Conservation (phyloP, 2,113 vertebrate species). For the Motacilla alba region DNA sequence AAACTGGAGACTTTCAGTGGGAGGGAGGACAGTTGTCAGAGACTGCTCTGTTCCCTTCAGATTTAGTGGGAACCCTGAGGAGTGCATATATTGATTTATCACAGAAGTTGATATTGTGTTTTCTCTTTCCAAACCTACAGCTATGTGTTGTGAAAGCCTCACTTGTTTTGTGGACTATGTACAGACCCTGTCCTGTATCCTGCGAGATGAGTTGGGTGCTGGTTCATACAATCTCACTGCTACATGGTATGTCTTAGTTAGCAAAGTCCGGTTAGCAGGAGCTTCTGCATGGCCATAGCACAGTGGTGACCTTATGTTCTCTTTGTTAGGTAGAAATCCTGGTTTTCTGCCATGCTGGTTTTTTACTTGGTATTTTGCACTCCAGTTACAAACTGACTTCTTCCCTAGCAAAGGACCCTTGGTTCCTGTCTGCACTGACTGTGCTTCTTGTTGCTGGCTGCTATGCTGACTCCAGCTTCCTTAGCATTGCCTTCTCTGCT, state of each 20-base stretch:
- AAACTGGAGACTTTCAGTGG: background rate
- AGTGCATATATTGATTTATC: background rate
- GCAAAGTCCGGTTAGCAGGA: background rate
- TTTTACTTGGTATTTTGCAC: background rate
- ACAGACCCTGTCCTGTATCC: slow-evolving; percentile 66
- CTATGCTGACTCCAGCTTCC: background rate
- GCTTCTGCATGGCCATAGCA: background rate
- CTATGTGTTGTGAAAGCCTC: slow-evolving; percentile 39
- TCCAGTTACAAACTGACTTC: background rate
- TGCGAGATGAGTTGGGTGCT: background rate
- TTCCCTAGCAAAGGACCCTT: background rate
- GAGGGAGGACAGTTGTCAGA: background rate
- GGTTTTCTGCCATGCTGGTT: background rate
- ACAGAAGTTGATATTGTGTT: background rate
- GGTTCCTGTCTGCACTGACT: background rate
- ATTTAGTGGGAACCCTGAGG: background rate
- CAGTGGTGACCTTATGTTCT: background rate
- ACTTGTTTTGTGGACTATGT: slow-evolving; percentile 74
- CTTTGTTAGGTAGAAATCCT: background rate
- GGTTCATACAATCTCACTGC: slow-evolving; percentile 42
- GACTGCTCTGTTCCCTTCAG: background rate
- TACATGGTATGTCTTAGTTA: slow-evolving; percentile 64
- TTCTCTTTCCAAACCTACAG: slow-evolving; percentile 50
- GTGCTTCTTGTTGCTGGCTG: background rate
- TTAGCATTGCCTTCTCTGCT: background rate